phyloP scores from a whole-genome alignment of 2,113 vertebrate species.

The Corynorhinus townsendii region DNA sequence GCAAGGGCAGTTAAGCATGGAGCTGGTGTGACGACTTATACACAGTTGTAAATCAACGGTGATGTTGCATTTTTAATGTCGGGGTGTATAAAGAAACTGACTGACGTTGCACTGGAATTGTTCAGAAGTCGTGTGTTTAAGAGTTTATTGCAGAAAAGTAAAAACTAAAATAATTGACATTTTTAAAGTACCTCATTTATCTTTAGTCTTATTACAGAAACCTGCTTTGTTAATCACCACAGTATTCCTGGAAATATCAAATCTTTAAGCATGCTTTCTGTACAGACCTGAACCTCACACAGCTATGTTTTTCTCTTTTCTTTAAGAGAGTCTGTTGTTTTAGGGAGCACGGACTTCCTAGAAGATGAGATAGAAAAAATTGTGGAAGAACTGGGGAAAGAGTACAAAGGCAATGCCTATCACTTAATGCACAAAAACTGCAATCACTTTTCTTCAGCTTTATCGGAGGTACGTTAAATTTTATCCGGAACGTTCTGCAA shows the following conservation, averaged over 20 bases:
- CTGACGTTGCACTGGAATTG: not conserved
- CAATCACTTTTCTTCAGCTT: conserved; percentile 98
- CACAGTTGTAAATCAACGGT: not conserved
- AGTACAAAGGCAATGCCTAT: conserved; percentile 98
- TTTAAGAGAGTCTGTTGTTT: conserved; percentile 94
- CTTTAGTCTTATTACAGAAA: not conserved
- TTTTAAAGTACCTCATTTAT: not conserved
- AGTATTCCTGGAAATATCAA: conserved; percentile 20
- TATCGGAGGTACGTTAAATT: conserved; percentile 89
- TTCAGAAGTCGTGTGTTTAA: not conserved
- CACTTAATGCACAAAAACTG: conserved; percentile 99
- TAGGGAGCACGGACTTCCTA: conserved; percentile 98
- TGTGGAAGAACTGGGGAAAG: conserved; percentile 97
- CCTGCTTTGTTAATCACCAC: not conserved
- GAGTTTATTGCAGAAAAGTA: not conserved
- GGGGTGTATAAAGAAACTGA: not conserved
- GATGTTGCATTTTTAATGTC: not conserved
- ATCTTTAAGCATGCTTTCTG: not conserved
- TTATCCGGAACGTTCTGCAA: conserved; percentile 11
- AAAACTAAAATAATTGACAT: not conserved
- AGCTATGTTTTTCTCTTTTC: not conserved
- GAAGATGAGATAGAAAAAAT: conserved; percentile 98
- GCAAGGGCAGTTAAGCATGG: too few relatives aligned
- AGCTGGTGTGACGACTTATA: not conserved
- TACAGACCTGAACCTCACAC: conserved; percentile 39